Evolutionary conservation across 2,797 vertebrate genomes (phyloP).

Genomic region (Simalia tracyae): DNA sequence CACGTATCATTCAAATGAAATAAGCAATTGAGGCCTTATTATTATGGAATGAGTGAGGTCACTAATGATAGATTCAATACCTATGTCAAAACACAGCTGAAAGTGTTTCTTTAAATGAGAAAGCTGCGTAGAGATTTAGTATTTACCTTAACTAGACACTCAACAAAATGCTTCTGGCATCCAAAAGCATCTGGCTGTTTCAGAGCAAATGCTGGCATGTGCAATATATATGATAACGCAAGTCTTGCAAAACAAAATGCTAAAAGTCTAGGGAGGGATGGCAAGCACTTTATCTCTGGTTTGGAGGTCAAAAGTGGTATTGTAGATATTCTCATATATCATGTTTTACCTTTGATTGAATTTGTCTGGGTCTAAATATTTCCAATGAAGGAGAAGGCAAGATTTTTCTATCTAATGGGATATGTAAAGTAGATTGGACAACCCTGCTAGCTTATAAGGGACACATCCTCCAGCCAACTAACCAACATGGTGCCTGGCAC

Average conservation of each 20-base stretch:
- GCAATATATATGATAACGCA: background rate
- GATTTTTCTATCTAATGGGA: background rate
- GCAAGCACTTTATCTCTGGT: background rate
- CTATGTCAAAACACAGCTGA: background rate
- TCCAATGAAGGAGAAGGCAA: background rate
- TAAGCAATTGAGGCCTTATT: background rate
- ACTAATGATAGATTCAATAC: background rate
- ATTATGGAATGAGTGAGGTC: background rate
- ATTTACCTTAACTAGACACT: background rate
- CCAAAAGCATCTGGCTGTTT: background rate
- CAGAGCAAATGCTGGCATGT: background rate
- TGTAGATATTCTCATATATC: background rate
- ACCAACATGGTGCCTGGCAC: conserved; percentile 50
- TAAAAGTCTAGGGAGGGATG: background rate
- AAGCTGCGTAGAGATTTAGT: background rate
- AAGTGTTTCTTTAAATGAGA: background rate
- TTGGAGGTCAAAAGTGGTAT: background rate
- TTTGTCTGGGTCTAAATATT: background rate
- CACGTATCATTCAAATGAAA: background rate
- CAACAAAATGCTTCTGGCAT: background rate
- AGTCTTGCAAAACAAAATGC: background rate
- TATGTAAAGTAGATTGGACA: conserved; percentile 22
- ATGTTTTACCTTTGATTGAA: background rate
- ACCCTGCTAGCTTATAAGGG: background rate
- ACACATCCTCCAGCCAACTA: conserved; percentile 5